A percentile compares a stretch with the other conserved stretches of the same genome.
phyloP scores from a whole-genome alignment of 2,797 vertebrate genomes.

The Falco peregrinus region DNA sequence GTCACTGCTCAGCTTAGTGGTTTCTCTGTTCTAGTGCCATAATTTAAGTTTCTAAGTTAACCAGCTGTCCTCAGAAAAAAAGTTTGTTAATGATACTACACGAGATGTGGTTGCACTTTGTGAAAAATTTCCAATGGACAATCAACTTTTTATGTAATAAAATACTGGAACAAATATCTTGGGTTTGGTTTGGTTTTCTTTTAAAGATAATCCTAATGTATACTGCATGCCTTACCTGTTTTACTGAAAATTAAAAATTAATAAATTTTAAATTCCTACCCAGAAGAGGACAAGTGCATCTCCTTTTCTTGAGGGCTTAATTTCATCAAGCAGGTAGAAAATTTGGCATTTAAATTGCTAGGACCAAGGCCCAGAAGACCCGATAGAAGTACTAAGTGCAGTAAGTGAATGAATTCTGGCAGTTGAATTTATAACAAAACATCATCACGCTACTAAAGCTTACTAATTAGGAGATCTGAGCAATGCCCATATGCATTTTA shows the following conservation, averaged over 20 bases:
- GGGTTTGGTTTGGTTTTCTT: not conserved
- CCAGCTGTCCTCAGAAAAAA: not conserved
- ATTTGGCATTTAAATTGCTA: not conserved
- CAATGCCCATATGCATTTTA: not conserved
- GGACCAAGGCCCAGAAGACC: not conserved
- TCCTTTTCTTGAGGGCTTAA: not conserved
- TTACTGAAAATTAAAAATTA: not conserved
- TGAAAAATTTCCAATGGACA: constrained; percentile 16
- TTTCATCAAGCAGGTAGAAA: not conserved
- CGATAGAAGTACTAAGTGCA: not conserved
- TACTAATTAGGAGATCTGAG: not conserved
- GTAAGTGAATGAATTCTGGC: not conserved
- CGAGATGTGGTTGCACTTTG: not conserved
- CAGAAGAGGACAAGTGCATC: not conserved
- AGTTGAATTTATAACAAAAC: not conserved
- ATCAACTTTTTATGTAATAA: constrained; percentile 43
- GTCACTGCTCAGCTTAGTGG: not conserved
- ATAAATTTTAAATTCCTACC: not conserved
- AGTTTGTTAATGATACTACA: not conserved
- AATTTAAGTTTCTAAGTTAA: not conserved
- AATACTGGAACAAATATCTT: not conserved
- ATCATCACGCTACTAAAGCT: not conserved
- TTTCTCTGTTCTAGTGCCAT: not conserved
- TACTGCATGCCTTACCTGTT: not conserved
- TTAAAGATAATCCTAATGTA: not conserved